Conservation (phyloP, 2,888 invertebrate species). For the Standfussiana lucernea region DNA sequence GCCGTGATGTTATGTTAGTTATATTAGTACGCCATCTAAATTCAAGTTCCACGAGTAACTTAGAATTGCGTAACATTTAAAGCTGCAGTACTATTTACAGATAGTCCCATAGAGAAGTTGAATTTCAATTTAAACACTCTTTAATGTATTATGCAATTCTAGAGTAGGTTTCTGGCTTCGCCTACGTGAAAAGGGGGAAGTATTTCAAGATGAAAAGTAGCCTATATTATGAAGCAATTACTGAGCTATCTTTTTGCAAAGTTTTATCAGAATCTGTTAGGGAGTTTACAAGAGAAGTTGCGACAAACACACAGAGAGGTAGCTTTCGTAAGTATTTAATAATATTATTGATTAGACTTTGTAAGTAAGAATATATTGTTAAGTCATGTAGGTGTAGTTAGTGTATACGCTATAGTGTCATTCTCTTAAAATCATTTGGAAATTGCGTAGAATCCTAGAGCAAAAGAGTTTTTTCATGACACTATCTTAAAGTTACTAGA, state of each 20-base stretch:
- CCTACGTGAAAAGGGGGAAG: background rate
- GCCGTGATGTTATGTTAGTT: background rate
- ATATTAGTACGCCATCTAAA: slow-evolving; percentile 1
- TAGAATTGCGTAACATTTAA: slow-evolving; percentile 36
- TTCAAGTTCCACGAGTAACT: slow-evolving; percentile 6
- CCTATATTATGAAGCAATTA: background rate
- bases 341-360: background rate
- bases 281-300: background rate
- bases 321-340: background rate
- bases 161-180: background rate
- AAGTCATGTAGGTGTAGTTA: background rate
- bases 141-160: slow-evolving; percentile 8
- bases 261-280: background rate
- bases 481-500: background rate
- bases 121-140: slow-evolving; percentile 14
- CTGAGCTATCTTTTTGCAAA: background rate
- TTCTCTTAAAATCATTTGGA: background rate
- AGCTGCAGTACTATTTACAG: slow-evolving; percentile 28
- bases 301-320: background rate
- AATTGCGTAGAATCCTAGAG: background rate
- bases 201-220: slow-evolving; percentile 1
- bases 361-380: background rate
- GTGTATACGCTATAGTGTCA: background rate
- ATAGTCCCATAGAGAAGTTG: background rate
- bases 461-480: background rate